These are phyloP conservation scores for Halcyon senegalensis DNA, from an alignment of 2,113 vertebrate genomes.

Conservation along the genomic window DNA sequence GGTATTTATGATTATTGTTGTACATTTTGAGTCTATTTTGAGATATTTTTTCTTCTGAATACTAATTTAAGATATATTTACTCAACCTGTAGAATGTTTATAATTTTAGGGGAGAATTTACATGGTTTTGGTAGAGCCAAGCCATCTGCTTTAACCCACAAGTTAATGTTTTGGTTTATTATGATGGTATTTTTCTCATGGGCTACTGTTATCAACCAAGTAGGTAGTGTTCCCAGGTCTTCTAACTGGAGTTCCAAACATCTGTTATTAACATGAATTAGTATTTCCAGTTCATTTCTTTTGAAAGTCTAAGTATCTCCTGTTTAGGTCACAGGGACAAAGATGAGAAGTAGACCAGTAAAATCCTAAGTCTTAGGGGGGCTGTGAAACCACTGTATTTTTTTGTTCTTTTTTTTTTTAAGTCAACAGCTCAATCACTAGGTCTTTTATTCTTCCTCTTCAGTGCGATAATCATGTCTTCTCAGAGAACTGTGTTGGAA, in stretches of 20 bases:
- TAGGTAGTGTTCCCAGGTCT: background rate
- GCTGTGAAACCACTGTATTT: background rate
- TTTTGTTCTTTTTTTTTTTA: background rate
- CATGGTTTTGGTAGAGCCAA: background rate
- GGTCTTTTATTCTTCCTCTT: background rate
- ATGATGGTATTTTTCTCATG: background rate
- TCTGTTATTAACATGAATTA: background rate
- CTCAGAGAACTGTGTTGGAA: background rate
- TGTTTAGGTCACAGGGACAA: background rate
- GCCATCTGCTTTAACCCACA: background rate
- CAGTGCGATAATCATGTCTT: background rate
- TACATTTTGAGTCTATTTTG: background rate
- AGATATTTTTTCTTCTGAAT: background rate
- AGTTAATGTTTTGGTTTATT: background rate
- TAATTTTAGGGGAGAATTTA: background rate
- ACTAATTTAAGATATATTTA: background rate
- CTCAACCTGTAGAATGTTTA: background rate
- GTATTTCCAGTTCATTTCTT: background rate
- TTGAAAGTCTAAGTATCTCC: background rate
- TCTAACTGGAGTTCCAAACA: background rate
- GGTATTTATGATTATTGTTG: background rate
- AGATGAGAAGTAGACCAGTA: background rate
- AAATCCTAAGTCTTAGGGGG: rapidly evolving
- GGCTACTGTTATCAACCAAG: background rate
- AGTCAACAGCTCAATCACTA: background rate